Evolutionary conservation across 2,888 invertebrate species (phyloP).

Genomic region (Tetragonisca angustula): DNA sequence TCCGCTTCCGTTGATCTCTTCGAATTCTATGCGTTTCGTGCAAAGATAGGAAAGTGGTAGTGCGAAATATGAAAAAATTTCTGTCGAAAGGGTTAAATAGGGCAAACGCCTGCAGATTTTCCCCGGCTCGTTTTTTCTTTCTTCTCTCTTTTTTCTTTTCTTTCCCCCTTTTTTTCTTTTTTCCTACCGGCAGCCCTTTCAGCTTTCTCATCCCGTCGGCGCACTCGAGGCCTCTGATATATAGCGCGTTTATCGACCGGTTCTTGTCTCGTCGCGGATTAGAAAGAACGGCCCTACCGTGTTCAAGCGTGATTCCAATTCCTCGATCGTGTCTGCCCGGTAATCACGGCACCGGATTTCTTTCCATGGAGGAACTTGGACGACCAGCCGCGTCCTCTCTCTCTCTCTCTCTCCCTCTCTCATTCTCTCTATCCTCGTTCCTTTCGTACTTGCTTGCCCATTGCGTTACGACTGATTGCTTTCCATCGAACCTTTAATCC

Average conservation of each 20-base stretch:
- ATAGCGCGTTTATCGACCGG: conserved; percentile 67
- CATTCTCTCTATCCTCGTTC: too few relatives aligned
- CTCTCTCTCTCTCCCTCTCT: neutral
- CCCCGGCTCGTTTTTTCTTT: neutral
- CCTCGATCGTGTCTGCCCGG: conserved; percentile 58
- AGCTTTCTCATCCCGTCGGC: conserved; percentile 59
- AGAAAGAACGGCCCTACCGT: conserved; percentile 64
- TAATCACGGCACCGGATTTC: conserved; percentile 58
- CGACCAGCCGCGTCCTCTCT: conserved; percentile 7
- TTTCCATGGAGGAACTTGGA: conserved; percentile 49
- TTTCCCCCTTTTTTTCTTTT: neutral
- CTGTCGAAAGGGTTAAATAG: conserved; percentile 43
- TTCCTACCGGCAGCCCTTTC: conserved; percentile 33
- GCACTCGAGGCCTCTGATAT: conserved; percentile 47
- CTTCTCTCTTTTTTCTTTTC: too few relatives aligned
- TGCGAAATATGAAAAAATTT: conserved; percentile 44
- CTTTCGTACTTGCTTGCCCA: conserved; percentile 20
- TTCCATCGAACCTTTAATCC: conserved; percentile 47
- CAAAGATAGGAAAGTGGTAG: neutral
- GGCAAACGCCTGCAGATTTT: conserved; percentile 50
- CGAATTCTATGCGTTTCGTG: conserved; percentile 13
- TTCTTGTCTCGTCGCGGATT: conserved; percentile 70
- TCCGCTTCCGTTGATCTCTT: conserved; percentile 25
- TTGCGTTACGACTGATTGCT: conserved; percentile 56
- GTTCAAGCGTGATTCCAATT: conserved; percentile 64